Conservation (phyloP, 2,888 invertebrate genomes). For the Anodontia alba region DNA sequence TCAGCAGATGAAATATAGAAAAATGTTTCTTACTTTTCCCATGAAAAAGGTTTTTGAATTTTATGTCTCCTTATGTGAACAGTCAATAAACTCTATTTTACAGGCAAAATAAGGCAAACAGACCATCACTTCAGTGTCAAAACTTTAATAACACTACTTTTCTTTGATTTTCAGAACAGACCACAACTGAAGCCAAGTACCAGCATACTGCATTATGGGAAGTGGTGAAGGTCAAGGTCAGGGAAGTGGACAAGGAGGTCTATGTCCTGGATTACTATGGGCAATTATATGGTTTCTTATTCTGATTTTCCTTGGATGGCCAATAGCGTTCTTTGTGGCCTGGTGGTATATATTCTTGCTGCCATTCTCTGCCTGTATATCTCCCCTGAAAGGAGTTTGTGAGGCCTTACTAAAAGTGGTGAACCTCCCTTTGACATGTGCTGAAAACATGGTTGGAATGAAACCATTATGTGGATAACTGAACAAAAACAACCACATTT, state of each 20-base stretch:
- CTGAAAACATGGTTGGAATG: slow-evolving; percentile 80
- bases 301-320: slow-evolving; percentile 81
- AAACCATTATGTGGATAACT: slow-evolving; percentile 75
- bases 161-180: too few species aligned
- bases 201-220: slow-evolving; percentile 23
- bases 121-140: too few species aligned
- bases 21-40: too few species aligned
- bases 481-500: too few species aligned
- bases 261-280: slow-evolving; percentile 78
- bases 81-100: too few species aligned
- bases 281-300: slow-evolving; percentile 81
- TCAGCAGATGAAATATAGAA: too few species aligned
- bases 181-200: too few species aligned
- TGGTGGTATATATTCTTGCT: slow-evolving; percentile 80
- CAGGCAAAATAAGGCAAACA: too few species aligned
- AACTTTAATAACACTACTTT: too few species aligned
- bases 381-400: slow-evolving; percentile 73
- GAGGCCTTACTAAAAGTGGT: slow-evolving; percentile 78
- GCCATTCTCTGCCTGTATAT: slow-evolving; percentile 77
- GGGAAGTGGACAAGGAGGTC: slow-evolving; percentile 61
- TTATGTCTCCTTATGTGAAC: too few species aligned
- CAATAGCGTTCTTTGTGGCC: slow-evolving; percentile 79
- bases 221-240: slow-evolving; percentile 64
- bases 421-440: slow-evolving; percentile 79
- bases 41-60: too few species aligned